Conservation (phyloP, 2,113 vertebrate species). For the Bos taurus region DNA sequence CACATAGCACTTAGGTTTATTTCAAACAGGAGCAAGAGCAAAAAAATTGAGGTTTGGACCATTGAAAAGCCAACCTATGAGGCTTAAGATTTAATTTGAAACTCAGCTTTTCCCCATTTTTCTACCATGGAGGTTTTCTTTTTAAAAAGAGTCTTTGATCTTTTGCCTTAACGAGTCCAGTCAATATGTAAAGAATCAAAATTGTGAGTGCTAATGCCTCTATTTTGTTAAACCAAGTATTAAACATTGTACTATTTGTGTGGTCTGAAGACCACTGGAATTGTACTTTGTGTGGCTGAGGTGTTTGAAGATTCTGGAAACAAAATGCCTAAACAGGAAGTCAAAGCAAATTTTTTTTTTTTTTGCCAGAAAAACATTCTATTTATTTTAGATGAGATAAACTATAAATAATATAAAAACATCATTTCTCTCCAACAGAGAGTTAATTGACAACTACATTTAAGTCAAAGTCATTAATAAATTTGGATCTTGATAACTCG, state of each 20-base stretch:
- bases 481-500: background rate
- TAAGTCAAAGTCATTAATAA: background rate
- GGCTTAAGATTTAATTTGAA: slow-evolving; percentile 41
- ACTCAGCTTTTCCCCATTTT: slow-evolving; percentile 13
- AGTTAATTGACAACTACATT: background rate
- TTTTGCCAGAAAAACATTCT: background rate
- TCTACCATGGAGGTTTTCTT: background rate
- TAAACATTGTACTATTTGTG: slow-evolving; percentile 51
- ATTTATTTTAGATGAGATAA: slow-evolving; percentile 43
- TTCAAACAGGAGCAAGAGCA: background rate
- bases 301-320: slow-evolving; percentile 35
- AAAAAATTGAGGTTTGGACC: background rate
- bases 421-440: background rate
- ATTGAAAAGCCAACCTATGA: background rate
- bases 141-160: slow-evolving; percentile 39
- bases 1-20: background rate
- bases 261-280: slow-evolving; percentile 29
- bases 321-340: background rate
- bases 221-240: slow-evolving; percentile 55
- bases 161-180: slow-evolving; percentile 21
- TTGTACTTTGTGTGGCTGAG: background rate
- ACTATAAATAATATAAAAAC: slow-evolving; percentile 8
- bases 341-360: background rate
- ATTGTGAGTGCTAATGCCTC: slow-evolving; percentile 4
- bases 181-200: slow-evolving; percentile 46